Percentiles rank a stretch among this genome's conserved stretches.
Evolutionary conservation across 2,888 invertebrate genomes (phyloP).

Genomic region (Tribolium freemani): DNA sequence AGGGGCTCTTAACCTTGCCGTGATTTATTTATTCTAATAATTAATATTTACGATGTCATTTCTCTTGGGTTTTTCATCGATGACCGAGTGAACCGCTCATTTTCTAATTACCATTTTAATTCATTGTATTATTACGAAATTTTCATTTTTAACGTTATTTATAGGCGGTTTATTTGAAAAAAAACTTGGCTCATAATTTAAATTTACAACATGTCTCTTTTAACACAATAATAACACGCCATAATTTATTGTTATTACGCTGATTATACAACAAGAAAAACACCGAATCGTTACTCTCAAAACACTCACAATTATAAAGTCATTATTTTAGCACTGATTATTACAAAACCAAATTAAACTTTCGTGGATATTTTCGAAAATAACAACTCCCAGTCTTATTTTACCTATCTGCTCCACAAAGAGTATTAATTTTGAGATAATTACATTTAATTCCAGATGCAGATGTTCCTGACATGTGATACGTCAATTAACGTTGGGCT

Average conservation of each 20-base stretch:
- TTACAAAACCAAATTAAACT: neutral
- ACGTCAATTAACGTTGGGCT: neutral
- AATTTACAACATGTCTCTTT: neutral
- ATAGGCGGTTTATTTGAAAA: neutral
- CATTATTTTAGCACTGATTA: neutral
- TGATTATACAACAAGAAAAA: neutral
- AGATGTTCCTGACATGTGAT: neutral
- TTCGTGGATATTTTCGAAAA: neutral
- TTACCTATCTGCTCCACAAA: neutral
- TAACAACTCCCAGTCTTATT: neutral
- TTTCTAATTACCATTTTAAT: slow-evolving; percentile 17
- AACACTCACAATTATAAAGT: neutral
- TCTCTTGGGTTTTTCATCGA: neutral
- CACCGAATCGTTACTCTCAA: neutral
- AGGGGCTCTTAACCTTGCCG: slow-evolving; percentile 4
- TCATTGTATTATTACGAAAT: slow-evolving; percentile 10
- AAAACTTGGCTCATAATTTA: neutral
- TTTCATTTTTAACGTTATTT: slow-evolving; percentile 6
- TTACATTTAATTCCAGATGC: neutral
- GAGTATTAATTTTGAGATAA: neutral
- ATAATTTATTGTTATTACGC: neutral
- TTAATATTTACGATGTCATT: slow-evolving; percentile 20
- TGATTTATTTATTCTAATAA: slow-evolving; percentile 19
- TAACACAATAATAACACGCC: neutral
- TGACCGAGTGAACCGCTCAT: neutral